A percentile compares a stretch with the other conserved stretches of the same genome.
Evolutionary conservation across 2,797 vertebrate species (phyloP).

Genomic region (Molothrus ater): DNA sequence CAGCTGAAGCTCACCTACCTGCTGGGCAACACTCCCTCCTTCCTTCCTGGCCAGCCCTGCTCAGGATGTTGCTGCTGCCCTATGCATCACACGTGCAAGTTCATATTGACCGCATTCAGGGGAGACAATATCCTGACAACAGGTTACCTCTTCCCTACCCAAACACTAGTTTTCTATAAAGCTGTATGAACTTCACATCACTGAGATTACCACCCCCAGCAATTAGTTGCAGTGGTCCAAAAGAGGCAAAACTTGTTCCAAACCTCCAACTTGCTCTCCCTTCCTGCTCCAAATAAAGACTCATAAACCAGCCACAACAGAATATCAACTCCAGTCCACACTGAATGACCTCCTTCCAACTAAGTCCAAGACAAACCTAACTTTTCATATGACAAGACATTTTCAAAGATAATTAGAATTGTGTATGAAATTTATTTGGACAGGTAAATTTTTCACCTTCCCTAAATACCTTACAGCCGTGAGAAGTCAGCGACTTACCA

Average conservation of each 20-base stretch:
- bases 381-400: neutral
- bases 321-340: neutral
- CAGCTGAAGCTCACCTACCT: neutral
- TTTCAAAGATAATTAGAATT: neutral
- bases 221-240: neutral
- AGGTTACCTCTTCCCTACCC: neutral
- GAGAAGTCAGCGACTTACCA: neutral
- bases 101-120: accelerated
- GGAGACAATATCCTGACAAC: neutral
- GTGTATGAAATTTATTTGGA: neutral
- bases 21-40: neutral
- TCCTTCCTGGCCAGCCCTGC: neutral
- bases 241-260: neutral
- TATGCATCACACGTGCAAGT: neutral
- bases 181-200: neutral
- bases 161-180: neutral
- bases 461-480: neutral
- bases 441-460: neutral
- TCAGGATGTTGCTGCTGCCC: neutral
- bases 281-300: neutral
- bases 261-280: neutral
- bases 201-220: neutral
- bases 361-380: neutral
- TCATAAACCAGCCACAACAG: neutral
- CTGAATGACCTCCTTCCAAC: neutral